Conservation (phyloP, 2,888 invertebrate species). For the Temnothorax rugatulus region DNA sequence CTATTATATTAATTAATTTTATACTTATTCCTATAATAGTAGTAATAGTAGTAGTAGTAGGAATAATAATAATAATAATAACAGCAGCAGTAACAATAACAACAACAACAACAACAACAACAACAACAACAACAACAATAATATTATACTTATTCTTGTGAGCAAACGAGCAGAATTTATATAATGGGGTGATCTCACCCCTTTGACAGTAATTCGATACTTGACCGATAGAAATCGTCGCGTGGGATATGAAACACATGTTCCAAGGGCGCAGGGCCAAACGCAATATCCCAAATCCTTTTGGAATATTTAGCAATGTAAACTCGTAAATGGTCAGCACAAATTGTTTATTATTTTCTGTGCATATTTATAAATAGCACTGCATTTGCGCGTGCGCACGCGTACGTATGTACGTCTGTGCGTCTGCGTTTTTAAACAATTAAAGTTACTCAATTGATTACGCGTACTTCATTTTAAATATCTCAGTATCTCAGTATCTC, state of each 20-base stretch:
- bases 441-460: neutral
- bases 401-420: neutral
- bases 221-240: conserved; percentile 75
- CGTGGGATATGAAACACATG: conserved; percentile 78
- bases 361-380: neutral
- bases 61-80: too few species aligned
- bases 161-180: conserved; percentile 66
- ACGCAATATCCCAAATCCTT: conserved; percentile 47
- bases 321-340: neutral
- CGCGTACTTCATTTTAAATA: neutral
- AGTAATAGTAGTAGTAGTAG: too few species aligned
- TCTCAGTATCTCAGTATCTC: neutral
- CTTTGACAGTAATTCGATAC: conserved; percentile 80
- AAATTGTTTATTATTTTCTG: neutral
- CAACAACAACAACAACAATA: neutral
- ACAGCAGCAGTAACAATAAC: neutral
- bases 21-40: neutral
- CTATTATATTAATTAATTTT: neutral
- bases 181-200: conserved; percentile 77
- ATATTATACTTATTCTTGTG: conserved; percentile 66
- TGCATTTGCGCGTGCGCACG: neutral
- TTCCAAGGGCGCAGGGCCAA: conserved; percentile 66
- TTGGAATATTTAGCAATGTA: conserved; percentile 68
- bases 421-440: neutral
- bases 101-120: neutral